A percentile compares a stretch with the other conserved stretches of the same genome.
phyloP scores from a whole-genome alignment of 2,113 vertebrate species.

The Pardalotus punctatus region DNA sequence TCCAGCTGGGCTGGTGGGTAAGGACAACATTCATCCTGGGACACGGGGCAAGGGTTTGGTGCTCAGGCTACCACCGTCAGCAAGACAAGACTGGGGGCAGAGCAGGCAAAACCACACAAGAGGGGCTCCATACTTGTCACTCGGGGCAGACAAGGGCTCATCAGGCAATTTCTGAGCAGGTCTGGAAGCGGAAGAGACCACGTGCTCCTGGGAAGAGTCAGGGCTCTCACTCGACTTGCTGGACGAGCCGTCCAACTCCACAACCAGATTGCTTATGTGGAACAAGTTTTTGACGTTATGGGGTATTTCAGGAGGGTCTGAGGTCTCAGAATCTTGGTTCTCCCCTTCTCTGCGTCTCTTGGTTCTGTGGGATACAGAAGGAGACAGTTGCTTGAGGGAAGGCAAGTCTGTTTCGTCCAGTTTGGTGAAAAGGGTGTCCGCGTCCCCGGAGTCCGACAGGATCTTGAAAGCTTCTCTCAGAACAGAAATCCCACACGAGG shows the following conservation, averaged over 20 bases:
- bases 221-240: slow-evolving; percentile 26
- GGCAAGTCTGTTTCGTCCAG: slow-evolving; percentile 79
- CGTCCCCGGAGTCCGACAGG: slow-evolving; percentile 57
- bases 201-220: slow-evolving; percentile 27
- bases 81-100: background rate
- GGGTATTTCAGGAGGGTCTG: background rate
- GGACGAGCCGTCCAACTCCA: slow-evolving; percentile 74
- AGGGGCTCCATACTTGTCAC: slow-evolving; percentile 66
- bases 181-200: slow-evolving; percentile 45
- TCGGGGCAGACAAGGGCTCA: background rate
- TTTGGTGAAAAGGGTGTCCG: slow-evolving; percentile 67
- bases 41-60: background rate
- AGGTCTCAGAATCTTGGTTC: background rate
- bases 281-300: slow-evolving; percentile 33
- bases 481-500: slow-evolving; percentile 60
- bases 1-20: fast-evolving
- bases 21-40: background rate
- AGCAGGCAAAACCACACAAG: background rate
- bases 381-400: slow-evolving; percentile 57
- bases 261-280: slow-evolving; percentile 74
- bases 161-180: background rate
- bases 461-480: slow-evolving; percentile 78
- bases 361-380: slow-evolving; percentile 70
- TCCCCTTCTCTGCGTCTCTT: slow-evolving; percentile 49
- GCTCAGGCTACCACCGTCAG: background rate